phyloP scores from a whole-genome alignment of 2,113 vertebrate genomes.

The Poeciliopsis occidentalis region DNA sequence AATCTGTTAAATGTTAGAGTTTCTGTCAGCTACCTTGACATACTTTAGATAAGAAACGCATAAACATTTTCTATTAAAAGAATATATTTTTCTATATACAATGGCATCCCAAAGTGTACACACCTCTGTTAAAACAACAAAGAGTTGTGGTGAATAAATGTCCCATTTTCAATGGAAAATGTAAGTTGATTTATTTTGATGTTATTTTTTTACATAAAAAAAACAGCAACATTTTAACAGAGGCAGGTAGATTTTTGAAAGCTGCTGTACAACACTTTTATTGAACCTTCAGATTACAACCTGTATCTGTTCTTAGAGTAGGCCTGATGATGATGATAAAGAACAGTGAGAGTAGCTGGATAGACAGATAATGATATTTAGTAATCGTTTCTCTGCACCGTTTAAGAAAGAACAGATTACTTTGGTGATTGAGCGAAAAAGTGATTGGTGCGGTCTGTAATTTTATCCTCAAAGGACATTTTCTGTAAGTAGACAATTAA shows the following conservation, averaged over 20 bases:
- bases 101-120: background rate
- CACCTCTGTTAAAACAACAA: background rate
- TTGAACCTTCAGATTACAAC: background rate
- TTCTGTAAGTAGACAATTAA: background rate
- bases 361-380: background rate
- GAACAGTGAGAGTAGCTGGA: background rate
- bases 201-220: background rate
- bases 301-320: background rate
- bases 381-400: background rate
- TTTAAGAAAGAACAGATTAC: background rate
- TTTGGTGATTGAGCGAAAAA: slow-evolving; percentile 2
- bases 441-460: background rate
- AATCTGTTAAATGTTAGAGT: background rate
- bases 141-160: background rate
- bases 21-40: slow-evolving; percentile 7
- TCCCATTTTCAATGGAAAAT: background rate
- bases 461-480: background rate
- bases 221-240: background rate
- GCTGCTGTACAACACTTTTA: background rate
- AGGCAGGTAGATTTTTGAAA: background rate
- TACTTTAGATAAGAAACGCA: background rate
- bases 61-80: background rate
- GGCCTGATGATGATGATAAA: background rate
- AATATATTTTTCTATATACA: background rate
- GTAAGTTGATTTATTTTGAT: background rate